Evolutionary conservation across 1,140 invertebrate genomes (phyloP).

Genomic region (Diuraphis noxia): DNA sequence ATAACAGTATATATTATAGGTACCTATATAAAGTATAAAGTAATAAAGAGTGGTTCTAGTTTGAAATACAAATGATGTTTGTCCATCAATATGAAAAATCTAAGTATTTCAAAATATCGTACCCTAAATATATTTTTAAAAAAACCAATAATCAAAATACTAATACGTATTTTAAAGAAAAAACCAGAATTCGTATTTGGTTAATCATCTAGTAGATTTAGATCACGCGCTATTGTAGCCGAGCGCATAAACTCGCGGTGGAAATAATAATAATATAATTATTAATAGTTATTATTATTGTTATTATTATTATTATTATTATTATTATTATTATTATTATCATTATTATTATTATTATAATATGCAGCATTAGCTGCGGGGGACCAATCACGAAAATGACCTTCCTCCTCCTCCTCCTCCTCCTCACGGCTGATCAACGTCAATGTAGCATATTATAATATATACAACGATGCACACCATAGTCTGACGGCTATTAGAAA

Average conservation of each 20-base stretch:
- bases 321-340: not conserved
- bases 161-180: not conserved
- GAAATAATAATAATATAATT: not conserved
- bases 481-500: slow-evolving; percentile 41
- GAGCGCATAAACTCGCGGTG: not conserved
- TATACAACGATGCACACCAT: not conserved
- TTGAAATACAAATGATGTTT: no score
- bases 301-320: not conserved
- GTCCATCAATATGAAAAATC: no score
- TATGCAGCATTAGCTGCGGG: not conserved
- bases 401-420: not conserved
- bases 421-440: not conserved
- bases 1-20: no score
- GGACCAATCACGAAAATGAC: not conserved
- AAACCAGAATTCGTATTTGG: not conserved
- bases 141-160: not conserved
- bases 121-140: no score
- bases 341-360: not conserved
- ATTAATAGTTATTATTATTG: no score
- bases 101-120: no score
- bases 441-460: not conserved
- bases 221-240: not conserved
- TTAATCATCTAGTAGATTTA: not conserved
- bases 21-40: no score
- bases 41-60: not conserved